phyloP scores from a whole-genome alignment of 2,797 vertebrate genomes.

The Sylvilagus floridanus region DNA sequence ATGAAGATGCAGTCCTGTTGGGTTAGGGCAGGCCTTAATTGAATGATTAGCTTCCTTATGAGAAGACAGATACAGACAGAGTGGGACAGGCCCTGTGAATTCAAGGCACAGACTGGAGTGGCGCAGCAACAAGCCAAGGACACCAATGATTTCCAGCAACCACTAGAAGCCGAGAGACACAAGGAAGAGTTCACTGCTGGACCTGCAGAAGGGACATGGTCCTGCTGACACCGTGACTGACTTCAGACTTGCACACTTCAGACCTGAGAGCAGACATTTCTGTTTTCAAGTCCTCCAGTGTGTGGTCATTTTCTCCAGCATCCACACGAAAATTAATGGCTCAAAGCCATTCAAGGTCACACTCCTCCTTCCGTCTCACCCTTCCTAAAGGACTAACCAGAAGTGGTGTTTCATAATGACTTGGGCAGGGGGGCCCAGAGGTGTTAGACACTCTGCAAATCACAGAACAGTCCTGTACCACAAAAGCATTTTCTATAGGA shows the following conservation, averaged over 20 bases:
- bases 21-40: neutral
- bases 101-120: neutral
- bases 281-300: neutral
- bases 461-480: neutral
- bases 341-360: neutral
- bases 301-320: neutral
- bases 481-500: neutral
- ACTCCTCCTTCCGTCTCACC: neutral
- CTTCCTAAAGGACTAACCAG: neutral
- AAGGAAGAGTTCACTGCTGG: neutral
- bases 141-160: neutral
- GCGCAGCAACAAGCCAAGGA: too few relatives aligned
- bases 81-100: too few relatives aligned
- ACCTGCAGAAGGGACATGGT: neutral
- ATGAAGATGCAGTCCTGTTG: neutral
- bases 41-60: neutral
- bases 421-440: neutral
- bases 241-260: neutral
- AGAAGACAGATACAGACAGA: neutral
- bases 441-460: neutral
- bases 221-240: neutral
- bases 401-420: neutral
- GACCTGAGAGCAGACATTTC: neutral
- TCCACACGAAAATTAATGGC: neutral
- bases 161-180: too few relatives aligned